phyloP scores from a whole-genome alignment of 1,140 invertebrate genomes.

The Elysia chlorotica region DNA sequence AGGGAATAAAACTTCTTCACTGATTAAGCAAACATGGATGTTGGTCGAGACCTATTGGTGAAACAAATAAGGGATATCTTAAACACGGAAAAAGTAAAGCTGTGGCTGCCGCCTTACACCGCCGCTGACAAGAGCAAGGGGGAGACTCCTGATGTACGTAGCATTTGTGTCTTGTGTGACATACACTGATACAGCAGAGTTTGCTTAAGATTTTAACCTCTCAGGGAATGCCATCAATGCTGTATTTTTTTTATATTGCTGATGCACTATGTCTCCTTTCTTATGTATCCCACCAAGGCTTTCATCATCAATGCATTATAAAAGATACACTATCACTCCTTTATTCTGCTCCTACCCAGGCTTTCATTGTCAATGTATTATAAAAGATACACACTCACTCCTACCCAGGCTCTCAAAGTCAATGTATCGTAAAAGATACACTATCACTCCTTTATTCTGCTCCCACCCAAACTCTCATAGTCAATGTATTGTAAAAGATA shows the following conservation, averaged over 20 bases:
- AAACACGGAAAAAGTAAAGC: conserved; percentile 71
- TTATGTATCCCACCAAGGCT: background rate
- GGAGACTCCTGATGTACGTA: conserved; percentile 52
- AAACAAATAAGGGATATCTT: conserved; percentile 65
- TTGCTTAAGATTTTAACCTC: conserved; percentile 1
- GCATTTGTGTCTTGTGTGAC: conserved; percentile 18
- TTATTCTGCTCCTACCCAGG: background rate
- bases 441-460: too few species aligned
- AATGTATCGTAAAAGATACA: too few species aligned
- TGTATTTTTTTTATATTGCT: background rate
- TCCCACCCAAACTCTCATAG: too few species aligned
- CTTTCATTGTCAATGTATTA: too few species aligned
- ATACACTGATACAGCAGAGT: too few species aligned
- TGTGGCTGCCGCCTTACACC: conserved; percentile 76
- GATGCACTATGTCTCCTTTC: background rate
- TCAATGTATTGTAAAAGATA: too few species aligned
- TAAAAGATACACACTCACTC: too few species aligned
- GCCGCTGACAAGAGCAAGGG: conserved; percentile 62
- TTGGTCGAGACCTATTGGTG: conserved; percentile 18
- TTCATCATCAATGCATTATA: background rate
- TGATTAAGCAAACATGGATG: conserved; percentile 17
- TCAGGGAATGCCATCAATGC: background rate
- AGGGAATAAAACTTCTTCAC: background rate
- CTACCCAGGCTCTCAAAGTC: too few species aligned
- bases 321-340: background rate